Conservation (phyloP, 2,797 vertebrate species). For the Amazona finschi region DNA sequence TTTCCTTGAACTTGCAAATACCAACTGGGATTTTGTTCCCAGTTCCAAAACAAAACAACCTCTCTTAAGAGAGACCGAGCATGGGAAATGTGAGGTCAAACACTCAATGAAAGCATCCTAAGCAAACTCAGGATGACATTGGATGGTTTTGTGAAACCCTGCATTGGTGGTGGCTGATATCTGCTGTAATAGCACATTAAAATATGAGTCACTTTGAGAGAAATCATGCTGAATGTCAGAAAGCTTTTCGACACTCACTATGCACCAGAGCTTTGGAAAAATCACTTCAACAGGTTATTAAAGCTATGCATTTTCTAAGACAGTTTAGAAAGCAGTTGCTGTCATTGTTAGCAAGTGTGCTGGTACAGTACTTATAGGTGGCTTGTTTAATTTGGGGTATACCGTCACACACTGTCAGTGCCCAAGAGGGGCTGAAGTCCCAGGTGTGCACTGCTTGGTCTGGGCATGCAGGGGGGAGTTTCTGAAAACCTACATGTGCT, state of each 20-base stretch:
- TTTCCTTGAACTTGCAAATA: conserved; percentile 13
- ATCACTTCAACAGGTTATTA: neutral
- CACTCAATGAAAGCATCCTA: neutral
- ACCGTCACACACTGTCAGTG: rapidly evolving
- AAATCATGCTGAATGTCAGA: neutral
- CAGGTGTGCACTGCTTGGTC: neutral
- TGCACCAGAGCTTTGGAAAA: neutral
- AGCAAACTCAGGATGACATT: neutral
- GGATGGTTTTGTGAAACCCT: neutral
- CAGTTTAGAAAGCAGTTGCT: neutral
- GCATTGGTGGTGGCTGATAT: neutral
- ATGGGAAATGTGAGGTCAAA: neutral
- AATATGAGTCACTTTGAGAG: neutral
- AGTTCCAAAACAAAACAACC: neutral
- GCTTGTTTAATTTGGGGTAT: neutral
- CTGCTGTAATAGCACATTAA: neutral
- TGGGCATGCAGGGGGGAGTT: neutral
- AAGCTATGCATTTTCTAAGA: neutral
- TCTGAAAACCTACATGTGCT: neutral
- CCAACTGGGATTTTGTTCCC: neutral
- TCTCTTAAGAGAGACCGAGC: neutral
- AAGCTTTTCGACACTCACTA: neutral
- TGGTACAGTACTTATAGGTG: neutral
- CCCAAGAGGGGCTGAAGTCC: neutral
- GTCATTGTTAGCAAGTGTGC: neutral